Evolutionary conservation across 2,888 invertebrate genomes (phyloP).

Genomic region (Serrognathus titanus): DNA sequence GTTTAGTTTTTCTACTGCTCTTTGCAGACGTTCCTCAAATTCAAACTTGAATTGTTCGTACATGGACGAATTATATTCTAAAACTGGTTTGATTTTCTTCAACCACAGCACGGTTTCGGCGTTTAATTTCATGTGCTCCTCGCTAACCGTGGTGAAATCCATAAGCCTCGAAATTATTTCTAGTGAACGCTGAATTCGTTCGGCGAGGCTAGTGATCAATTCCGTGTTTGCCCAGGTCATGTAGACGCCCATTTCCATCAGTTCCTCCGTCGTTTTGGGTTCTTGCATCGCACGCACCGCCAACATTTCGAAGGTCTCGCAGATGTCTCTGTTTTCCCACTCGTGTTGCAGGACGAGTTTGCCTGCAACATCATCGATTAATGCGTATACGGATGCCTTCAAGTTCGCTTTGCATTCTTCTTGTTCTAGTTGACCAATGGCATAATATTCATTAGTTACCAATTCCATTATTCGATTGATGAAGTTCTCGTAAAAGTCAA

Average conservation of each 20-base stretch:
- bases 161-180: slow-evolving; percentile 66
- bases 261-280: slow-evolving; percentile 75
- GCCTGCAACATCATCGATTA: slow-evolving; percentile 60
- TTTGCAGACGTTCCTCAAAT: slow-evolving; percentile 76
- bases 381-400: slow-evolving; percentile 55
- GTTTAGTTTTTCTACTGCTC: slow-evolving; percentile 67
- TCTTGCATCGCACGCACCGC: slow-evolving; percentile 64
- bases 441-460: slow-evolving; percentile 66
- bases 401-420: slow-evolving; percentile 61
- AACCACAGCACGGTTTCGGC: slow-evolving; percentile 83
- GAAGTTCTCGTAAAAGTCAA: slow-evolving; percentile 59
- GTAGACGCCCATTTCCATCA: slow-evolving; percentile 72
- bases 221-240: slow-evolving; percentile 75
- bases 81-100: slow-evolving; percentile 72
- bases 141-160: slow-evolving; percentile 70
- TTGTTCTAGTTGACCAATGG: slow-evolving; percentile 62
- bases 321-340: slow-evolving; percentile 65
- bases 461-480: slow-evolving; percentile 60
- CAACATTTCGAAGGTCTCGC: slow-evolving; percentile 69
- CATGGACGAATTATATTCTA: slow-evolving; percentile 74
- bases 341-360: slow-evolving; percentile 64
- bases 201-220: slow-evolving; percentile 65
- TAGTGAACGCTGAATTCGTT: slow-evolving; percentile 66
- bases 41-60: slow-evolving; percentile 80
- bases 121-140: slow-evolving; percentile 75